Evolutionary conservation across 2,888 invertebrate species (phyloP).

Genomic region (Tolmerus cingulatus): DNA sequence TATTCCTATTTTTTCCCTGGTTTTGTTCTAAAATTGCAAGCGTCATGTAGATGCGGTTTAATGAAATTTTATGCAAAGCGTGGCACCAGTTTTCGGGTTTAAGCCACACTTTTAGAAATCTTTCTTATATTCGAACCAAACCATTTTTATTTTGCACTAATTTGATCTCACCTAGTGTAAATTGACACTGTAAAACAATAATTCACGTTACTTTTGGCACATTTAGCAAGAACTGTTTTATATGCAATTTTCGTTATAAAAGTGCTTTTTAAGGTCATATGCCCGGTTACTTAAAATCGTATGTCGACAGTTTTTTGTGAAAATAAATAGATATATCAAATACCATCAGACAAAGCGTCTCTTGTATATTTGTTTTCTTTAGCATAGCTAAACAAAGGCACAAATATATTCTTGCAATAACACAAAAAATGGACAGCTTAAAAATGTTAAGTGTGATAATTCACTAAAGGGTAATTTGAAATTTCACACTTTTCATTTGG

Average conservation of each 20-base stretch:
- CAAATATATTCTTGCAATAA: neutral
- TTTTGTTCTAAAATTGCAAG: neutral
- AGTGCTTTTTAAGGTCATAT: neutral
- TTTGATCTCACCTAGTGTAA: neutral
- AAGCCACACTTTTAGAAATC: neutral
- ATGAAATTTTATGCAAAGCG: neutral
- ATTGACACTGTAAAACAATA: neutral
- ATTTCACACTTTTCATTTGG: neutral
- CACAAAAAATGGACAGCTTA: neutral
- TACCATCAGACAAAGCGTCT: neutral
- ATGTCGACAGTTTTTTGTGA: neutral
- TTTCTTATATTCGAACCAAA: neutral
- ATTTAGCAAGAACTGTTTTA: neutral
- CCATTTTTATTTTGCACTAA: neutral
- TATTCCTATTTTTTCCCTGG: neutral
- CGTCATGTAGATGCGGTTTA: conserved; percentile 5
- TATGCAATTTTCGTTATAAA: neutral
- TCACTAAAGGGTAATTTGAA: neutral
- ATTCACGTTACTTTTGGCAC: neutral
- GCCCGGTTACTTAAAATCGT: neutral
- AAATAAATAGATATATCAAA: neutral
- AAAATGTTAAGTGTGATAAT: neutral
- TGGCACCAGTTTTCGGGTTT: neutral
- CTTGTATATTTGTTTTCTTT: neutral
- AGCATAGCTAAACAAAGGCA: neutral